Base-by-base conservation (phyloP, 2,113 vertebrate species). In the Lampris megalopsis region DNA sequence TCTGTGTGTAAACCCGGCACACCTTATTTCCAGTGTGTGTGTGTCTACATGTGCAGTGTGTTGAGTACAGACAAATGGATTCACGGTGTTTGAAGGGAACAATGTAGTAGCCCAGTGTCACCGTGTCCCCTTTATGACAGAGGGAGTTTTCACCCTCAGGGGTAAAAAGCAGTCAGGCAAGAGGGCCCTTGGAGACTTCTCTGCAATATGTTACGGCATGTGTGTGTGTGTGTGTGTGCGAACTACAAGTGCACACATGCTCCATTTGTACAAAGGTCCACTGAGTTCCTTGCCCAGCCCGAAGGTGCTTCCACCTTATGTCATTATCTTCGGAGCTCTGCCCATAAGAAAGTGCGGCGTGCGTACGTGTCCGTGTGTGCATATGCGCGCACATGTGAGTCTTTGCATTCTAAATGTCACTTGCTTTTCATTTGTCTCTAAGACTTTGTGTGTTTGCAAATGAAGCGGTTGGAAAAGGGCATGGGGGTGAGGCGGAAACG, bases 81-180 rank as follows among this genome's bases (percentile, higher is more conserved):
- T 59, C 41, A 50, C 24, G 11, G 36, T 69, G 40, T 61, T 73
- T 48, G 57, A n/a, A 13, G 3, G 9, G 49, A 65, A 38, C 9
- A 2, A 60, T 3, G 56, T 3, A 6, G 56, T 3, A 6, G 10
- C 56, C 56, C n/a, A 24, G 35, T 48, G 61, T 59, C 48, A 38
- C 9, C 52, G 48, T 50, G 61, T 35, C 35, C 47, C 52, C 5
- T 9, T 82, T 35, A 11, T 62, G 62, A 70, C 53, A 82, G 43
- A 57, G 49, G 59, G 43, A 59, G 57, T 53, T 56, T 70, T 77
- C 57, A 71, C 61, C 71, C 70, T 66, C 35, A 1, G 85, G 72
- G 69, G 53, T 6, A 66, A 68, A 56, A 75, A 38, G 43, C 77
- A 77, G 9, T 48, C 72, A 81, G 71, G 75, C 80, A 79, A 71